Evolutionary conservation across 2,888 invertebrate genomes (phyloP), one percentile per base, ranked within the genome.

Genomic region (Apotomis betuletana): DNA sequence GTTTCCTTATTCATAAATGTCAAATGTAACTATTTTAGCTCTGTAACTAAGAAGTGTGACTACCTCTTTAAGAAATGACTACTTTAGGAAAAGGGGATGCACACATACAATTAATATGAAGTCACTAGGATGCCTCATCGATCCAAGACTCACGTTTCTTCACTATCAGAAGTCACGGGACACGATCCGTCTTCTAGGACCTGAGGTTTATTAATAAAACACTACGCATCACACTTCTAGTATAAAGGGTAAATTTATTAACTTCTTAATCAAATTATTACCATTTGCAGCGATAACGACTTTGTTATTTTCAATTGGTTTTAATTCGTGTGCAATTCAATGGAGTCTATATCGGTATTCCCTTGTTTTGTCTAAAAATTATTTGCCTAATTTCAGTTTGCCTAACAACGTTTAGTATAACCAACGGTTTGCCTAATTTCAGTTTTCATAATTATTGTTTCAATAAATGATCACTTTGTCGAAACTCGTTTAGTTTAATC

Each of bases 231-330:
- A 13, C 12, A 4, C n/a, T 63, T 12, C 64, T 12, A 12, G 15
- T 27, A 3, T 36, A 57, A 44, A 65, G 57, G 55, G 46, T 57
- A 65, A 55, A 65, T 55, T n/a, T 4, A 65, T 65, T 46, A 65
- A 57, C 55, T 2, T 27, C 46, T 55, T 64, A 64, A 64, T 64
- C 44, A 12, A 55, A 44, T 64, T 64, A 54, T 15, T 41, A 6
- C 44, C 44, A 64, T 12, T 64, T 64, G 57, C 27, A 38, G 64
- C 54, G 54, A 44, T 54, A 12, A 64, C 54, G 15, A 44, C 54
- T 41, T 64, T 55, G 64, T 64, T 54, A 46, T 65, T 10, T 44
- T 55, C 55, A 46, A 65, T 55, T 55, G 64, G 44, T 65, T 27
- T 55, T 55, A 65, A 64, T 54, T 64, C 13, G 9, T 5, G 10